These are phyloP conservation scores for Nothoprocta pentlandii DNA, from an alignment of 2,113 vertebrate species.

Conservation along the genomic window DNA sequence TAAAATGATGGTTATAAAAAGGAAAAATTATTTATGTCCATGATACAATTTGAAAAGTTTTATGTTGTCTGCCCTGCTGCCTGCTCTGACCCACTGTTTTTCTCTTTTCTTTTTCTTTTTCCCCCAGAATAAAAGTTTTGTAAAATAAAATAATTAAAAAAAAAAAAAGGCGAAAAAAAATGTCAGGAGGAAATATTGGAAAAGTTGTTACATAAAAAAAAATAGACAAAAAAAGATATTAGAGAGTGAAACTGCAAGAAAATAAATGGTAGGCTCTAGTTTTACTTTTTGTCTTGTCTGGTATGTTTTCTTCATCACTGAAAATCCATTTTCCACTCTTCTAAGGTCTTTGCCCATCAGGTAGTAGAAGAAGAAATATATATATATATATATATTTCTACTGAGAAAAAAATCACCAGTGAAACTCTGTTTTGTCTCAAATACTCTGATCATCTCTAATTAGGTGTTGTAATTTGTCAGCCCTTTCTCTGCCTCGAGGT, in stretches of 20 bases:
- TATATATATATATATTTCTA: neutral
- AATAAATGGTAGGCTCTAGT: neutral
- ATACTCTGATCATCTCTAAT: neutral
- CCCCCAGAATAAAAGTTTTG: neutral
- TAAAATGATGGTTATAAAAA: neutral
- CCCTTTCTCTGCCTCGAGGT: neutral
- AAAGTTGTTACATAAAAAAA: too few species aligned
- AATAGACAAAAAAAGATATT: too few species aligned
- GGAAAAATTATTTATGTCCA: neutral
- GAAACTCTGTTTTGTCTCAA: neutral
- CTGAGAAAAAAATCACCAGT: neutral
- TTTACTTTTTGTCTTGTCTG: neutral
- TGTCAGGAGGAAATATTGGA: too few species aligned
- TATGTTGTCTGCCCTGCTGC: too few species aligned
- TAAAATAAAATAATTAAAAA: neutral
- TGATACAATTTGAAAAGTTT: neutral
- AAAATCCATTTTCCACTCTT: neutral
- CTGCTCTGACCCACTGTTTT: neutral
- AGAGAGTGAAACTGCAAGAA: neutral
- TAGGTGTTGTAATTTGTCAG: neutral
- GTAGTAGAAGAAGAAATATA: too few species aligned
- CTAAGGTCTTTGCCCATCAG: neutral
- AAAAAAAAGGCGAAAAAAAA: neutral
- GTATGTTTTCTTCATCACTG: neutral
- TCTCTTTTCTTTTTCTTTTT: neutral